Evolutionary conservation across 1,140 invertebrate genomes (phyloP).

Genomic region (Medauroidea extradentata): DNA sequence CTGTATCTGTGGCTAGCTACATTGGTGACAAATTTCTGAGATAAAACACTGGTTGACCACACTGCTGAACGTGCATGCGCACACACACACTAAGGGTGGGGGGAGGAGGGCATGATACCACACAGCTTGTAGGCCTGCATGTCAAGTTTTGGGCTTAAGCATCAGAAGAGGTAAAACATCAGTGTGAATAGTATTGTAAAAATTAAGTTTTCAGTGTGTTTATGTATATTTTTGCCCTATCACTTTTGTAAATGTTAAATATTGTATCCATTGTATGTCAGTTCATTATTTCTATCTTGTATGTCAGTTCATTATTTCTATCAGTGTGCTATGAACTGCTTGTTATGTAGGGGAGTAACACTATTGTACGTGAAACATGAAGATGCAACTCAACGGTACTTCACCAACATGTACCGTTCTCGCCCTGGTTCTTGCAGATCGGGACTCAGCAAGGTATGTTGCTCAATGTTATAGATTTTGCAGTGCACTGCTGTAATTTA

Average conservation of each 20-base stretch:
- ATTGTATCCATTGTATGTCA: neutral
- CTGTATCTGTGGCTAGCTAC: too few relatives aligned
- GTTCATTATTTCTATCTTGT: neutral
- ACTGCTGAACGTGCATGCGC: too few relatives aligned
- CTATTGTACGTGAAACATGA: conserved; percentile 13
- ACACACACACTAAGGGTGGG: too few relatives aligned
- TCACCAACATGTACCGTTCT: conserved; percentile 13
- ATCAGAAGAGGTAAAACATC: too few relatives aligned
- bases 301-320: neutral
- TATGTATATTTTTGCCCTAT: neutral
- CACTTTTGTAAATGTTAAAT: neutral
- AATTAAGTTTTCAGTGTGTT: neutral
- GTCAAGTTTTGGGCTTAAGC: too few relatives aligned
- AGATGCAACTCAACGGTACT: conserved; percentile 11
- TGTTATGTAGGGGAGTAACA: conserved; percentile 10
- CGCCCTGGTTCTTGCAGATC: neutral
- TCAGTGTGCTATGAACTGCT: neutral
- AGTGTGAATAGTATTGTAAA: too few relatives aligned
- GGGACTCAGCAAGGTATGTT: conserved; percentile 10
- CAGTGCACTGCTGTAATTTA: too few relatives aligned
- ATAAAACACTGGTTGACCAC: too few relatives aligned
- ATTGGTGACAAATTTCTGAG: too few relatives aligned
- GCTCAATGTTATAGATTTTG: neutral
- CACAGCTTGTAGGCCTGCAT: too few relatives aligned
- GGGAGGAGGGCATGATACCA: too few relatives aligned